These are phyloP conservation scores for Pinna nobilis DNA, from an alignment of 1,140 invertebrate genomes.

Conservation along the genomic window DNA sequence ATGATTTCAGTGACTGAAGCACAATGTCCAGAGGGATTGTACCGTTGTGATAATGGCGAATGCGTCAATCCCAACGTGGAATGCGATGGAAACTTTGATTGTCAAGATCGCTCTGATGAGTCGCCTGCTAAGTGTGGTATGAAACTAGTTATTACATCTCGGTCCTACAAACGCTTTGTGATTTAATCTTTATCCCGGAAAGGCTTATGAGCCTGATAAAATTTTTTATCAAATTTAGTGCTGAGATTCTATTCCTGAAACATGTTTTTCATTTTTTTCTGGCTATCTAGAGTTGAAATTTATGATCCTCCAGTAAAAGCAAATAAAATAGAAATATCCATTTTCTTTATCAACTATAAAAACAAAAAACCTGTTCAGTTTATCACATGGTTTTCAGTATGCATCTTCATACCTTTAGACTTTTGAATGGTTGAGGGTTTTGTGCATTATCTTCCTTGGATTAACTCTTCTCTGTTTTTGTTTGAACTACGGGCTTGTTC, in stretches of 20 bases:
- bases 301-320: neutral
- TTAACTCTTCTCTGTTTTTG: too few species aligned
- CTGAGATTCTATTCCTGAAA: too few species aligned
- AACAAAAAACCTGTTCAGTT: too few species aligned
- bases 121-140: constrained; percentile 8
- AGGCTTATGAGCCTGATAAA: neutral
- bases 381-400: too few species aligned
- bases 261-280: too few species aligned
- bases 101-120: constrained; percentile 72
- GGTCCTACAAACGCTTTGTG: too few species aligned
- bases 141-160: neutral
- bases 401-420: too few species aligned
- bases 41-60: constrained; percentile 68
- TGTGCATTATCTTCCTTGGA: too few species aligned
- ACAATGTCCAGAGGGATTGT: constrained; percentile 33
- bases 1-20: constrained; percentile 7
- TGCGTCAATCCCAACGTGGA: constrained; percentile 75
- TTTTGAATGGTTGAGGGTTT: too few species aligned
- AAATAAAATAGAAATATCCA: constrained; percentile 92
- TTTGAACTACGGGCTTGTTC: too few species aligned
- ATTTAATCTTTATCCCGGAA: neutral
- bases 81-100: constrained; percentile 79
- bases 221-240: too few species aligned
- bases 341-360: too few species aligned
- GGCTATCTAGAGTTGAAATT: neutral